Evolutionary conservation across 2,888 invertebrate species (phyloP).

Genomic region (Cosmia pyralina): DNA sequence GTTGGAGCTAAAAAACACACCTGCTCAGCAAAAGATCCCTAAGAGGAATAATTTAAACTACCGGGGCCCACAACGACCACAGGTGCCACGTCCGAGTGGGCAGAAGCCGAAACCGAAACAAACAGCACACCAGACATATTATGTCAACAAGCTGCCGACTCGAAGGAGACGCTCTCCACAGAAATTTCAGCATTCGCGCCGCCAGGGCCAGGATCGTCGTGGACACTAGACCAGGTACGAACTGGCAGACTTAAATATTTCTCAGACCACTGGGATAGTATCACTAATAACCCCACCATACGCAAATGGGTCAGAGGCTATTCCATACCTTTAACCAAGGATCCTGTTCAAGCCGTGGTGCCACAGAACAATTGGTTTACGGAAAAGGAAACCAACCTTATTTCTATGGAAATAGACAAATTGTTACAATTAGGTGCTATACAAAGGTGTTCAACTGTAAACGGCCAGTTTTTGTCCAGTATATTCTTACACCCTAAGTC

Average conservation of each 20-base stretch:
- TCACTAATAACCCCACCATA: neutral
- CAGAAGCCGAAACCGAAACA: neutral
- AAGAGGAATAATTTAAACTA: neutral
- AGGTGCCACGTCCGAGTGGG: neutral
- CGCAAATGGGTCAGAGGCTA: neutral
- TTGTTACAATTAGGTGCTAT: neutral
- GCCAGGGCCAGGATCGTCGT: too few relatives aligned
- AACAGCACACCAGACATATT: neutral
- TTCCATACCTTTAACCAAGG: neutral
- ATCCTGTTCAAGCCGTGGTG: neutral
- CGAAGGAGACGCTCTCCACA: too few relatives aligned
- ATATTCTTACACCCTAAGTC: slow-evolving; percentile 9
- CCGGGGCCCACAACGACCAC: neutral
- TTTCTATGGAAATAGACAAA: neutral
- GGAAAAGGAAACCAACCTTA: neutral
- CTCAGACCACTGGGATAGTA: neutral
- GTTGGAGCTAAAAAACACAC: neutral
- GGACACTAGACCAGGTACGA: too few relatives aligned
- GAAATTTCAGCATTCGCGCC: too few relatives aligned
- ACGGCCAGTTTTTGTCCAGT: neutral
- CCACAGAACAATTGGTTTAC: neutral
- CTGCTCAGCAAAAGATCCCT: neutral
- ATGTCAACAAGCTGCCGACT: neutral
- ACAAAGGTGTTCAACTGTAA: neutral
- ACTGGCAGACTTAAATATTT: neutral